phyloP scores from a whole-genome alignment of 2,797 vertebrate species.

The Antennarius maculatus region DNA sequence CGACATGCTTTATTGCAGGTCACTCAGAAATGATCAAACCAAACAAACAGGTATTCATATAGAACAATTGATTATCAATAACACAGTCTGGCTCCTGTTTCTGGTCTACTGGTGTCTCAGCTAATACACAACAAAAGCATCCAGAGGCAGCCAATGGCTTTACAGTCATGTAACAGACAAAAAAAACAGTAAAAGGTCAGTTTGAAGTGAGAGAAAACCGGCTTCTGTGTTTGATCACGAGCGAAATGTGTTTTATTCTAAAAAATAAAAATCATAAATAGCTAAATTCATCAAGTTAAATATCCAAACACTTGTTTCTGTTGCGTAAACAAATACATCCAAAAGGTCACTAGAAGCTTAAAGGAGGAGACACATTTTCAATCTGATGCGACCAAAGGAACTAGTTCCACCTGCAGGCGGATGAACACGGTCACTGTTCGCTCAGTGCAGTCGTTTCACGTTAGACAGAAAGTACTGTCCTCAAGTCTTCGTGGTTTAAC shows the following conservation, averaged over 20 bases:
- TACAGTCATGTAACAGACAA: slow-evolving; percentile 48
- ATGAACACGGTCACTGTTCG: slow-evolving; percentile 22
- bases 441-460: slow-evolving; percentile 3
- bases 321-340: slow-evolving; percentile 58
- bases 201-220: not conserved
- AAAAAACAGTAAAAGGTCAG: slow-evolving; percentile 8
- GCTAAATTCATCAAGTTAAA: slow-evolving; percentile 53
- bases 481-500: not conserved
- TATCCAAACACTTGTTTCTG: slow-evolving; percentile 49
- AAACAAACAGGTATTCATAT: slow-evolving; percentile 34
- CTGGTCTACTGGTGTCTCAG: slow-evolving; percentile 5
- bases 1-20: slow-evolving; percentile 67
- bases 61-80: slow-evolving; percentile 9
- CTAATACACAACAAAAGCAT: slow-evolving; percentile 31
- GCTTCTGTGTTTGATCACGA: slow-evolving; percentile 37
- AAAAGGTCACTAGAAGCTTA: slow-evolving; percentile 53
- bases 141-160: slow-evolving; percentile 24
- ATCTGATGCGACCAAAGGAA: slow-evolving; percentile 38
- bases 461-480: not conserved
- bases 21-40: slow-evolving; percentile 61
- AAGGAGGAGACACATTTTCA: slow-evolving; percentile 39
- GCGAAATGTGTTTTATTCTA: slow-evolving; percentile 30
- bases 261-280: slow-evolving; percentile 54
- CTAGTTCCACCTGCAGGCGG: slow-evolving; percentile 29
- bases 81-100: slow-evolving; percentile 25